Base-by-base conservation (phyloP, 2,888 invertebrate genomes). In the Scotopteryx bipunctaria region DNA sequence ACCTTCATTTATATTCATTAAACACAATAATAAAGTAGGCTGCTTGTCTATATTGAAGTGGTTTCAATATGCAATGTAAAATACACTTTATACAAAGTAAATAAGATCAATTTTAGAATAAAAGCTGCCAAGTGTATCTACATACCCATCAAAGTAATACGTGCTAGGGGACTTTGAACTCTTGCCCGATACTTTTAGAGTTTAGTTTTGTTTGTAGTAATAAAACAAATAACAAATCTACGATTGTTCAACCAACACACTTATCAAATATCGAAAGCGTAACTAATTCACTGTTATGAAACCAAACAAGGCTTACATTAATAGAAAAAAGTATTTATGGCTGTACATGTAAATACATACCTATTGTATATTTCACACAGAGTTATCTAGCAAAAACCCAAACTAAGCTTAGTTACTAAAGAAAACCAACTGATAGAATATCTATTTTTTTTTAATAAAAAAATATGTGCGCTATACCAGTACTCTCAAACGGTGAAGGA, bases 1-100 rank as follows among this genome's bases (percentile, higher is more conserved):
- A 69, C 73, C 71, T 76, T 78, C 75, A 78, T 81, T 78, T 76
- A 77, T 77, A 79, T 81, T 81, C 78, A 78, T 80, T 76, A 78
- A 68, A 71, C 68, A 75, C 74, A 75, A 76, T 73, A 79, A 78
- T 68, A 75, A 74, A 72, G 67, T 73, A 73, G 64, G 67, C 67
- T 71, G 61, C 63, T 64, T 66, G 67, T 70, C 69, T 67, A 64
- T 71, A 65, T 59, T 63, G 63, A 69, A 69, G 58, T 57, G 51
- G 32, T 14, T 43, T 11, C 33, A 46, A 23, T 40, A 2, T 46
- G 35, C 55, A 62, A 55, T 47, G 54, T 51, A 73, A 73, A 69
- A 57, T 61, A 49, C 47, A 63, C 73, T 63, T 63, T 73, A 63
- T 53, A 15, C 2, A 27, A 37, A 44, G 3, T 9, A 14, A 11